Base-by-base conservation (phyloP, 2,888 invertebrate genomes). In the Limnephilus auricula region DNA sequence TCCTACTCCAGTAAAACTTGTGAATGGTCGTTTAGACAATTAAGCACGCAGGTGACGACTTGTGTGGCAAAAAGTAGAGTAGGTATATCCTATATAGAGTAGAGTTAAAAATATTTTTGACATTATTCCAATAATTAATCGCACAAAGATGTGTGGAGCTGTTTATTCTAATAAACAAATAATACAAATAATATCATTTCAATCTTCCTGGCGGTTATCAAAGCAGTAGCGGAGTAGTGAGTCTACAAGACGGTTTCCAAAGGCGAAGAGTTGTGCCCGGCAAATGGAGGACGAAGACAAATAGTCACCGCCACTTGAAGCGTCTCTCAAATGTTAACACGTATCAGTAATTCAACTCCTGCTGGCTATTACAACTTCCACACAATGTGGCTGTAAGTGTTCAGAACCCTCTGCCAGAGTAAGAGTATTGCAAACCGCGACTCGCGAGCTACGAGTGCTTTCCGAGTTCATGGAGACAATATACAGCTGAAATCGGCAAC, bases 261-360 rank as follows among this genome's bases (percentile, higher is more conserved):
- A 1, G 65, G 65, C 2, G 50, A 15, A 50, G 50, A 65, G 65
- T 65, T 65, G 65, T 65, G 25, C 9, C n/a, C 65, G 65, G 65
- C 4, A 65, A 65, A 34, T 82, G 34, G 25, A 12, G 82, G 34
- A 34, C 34, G 82, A 82, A 82, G 82, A 82, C 82, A 82, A 82
- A 82, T 82, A 82, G 82, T 82, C 82, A 34, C 15, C 34, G 32
- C 31, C 34, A 34, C 82, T 82, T 32, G 82, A 82, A 82, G 34
- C 82, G 82, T 82, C 4, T 82, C 82, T 82, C 32, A 30, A 31
- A 82, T 82, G 80, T 32, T 32, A 82, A 32, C 31, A 82, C 32
- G 34, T 82, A 15, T 34, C 25, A 82, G 31, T 31, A 82, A 32
- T 34, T 82, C 31, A 82, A 32, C 32, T 82, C 32, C 34, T 37